Evolutionary conservation across 1,140 invertebrate species (phyloP).

Genomic region (Augochlora pura): DNA sequence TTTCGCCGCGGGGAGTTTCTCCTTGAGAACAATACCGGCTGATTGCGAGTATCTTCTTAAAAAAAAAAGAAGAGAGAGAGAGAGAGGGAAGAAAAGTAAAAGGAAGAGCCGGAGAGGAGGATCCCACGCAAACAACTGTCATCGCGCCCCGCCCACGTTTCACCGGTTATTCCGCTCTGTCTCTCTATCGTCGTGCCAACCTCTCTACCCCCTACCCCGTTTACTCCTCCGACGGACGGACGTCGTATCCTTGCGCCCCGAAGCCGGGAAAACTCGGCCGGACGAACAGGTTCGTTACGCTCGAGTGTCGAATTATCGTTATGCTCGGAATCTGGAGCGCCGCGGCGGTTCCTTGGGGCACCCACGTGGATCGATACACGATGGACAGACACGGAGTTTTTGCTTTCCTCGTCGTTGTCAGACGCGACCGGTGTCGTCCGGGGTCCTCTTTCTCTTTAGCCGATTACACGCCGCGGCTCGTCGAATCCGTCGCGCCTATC

Average conservation of each 20-base stretch:
- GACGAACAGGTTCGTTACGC: conserved; percentile 52
- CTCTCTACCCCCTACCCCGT: too few relatives aligned
- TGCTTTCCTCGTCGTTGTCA: background rate
- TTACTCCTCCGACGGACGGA: too few relatives aligned
- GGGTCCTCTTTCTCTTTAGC: background rate
- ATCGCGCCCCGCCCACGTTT: background rate
- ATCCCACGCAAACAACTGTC: conserved; percentile 46
- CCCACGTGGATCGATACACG: conserved; percentile 43
- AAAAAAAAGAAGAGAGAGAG: conserved; percentile 50
- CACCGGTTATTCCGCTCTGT: background rate
- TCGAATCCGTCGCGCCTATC: background rate
- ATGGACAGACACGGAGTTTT: background rate
- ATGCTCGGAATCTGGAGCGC: conserved; percentile 60
- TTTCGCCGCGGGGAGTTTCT: conserved; percentile 72
- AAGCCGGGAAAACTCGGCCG: conserved; percentile 12
- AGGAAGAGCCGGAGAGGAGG: conserved; percentile 7
- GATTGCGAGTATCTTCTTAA: conserved; percentile 70
- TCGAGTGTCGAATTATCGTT: conserved; percentile 63
- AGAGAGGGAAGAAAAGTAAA: too few relatives aligned
- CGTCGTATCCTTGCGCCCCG: conserved; percentile 13
- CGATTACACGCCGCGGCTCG: background rate
- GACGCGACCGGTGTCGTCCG: background rate
- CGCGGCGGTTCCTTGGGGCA: background rate
- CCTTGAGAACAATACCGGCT: conserved; percentile 70
- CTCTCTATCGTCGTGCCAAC: background rate